Evolutionary conservation across 2,113 vertebrate genomes (phyloP).

Genomic region (Smithornis capensis): DNA sequence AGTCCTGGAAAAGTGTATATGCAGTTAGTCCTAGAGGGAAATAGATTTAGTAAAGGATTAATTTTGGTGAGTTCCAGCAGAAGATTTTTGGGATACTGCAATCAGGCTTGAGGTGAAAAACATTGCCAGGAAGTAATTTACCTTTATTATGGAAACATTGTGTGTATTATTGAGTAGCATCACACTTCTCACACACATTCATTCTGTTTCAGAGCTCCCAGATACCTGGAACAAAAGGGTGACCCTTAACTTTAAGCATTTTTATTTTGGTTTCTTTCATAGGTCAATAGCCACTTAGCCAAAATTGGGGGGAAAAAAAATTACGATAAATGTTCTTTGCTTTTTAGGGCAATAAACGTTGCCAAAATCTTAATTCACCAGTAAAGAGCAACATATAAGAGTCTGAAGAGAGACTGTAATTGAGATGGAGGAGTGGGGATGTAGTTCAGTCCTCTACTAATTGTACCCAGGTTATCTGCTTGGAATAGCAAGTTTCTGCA

Average conservation of each 20-base stretch:
- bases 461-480: not conserved
- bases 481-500: not conserved
- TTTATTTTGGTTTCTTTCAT: not conserved
- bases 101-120: constrained; percentile 21
- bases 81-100: not conserved
- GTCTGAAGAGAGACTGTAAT: not conserved
- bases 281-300: not conserved
- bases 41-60: not conserved
- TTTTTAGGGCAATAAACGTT: not conserved
- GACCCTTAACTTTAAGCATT: not conserved
- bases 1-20: not conserved
- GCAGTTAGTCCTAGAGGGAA: not conserved
- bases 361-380: not conserved
- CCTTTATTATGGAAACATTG: not conserved
- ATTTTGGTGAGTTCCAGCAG: not conserved
- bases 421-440: accelerated
- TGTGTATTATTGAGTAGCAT: not conserved
- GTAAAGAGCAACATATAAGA: not conserved
- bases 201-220: not conserved
- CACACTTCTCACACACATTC: not conserved
- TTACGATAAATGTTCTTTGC: accelerated
- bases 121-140: not conserved
- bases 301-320: not conserved
- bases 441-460: not conserved
- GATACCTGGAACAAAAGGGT: not conserved